A percentile compares a stretch with the other conserved stretches of the same genome.
Evolutionary conservation across 2,113 vertebrate species (phyloP).

Genomic region (Nymphicus hollandicus): DNA sequence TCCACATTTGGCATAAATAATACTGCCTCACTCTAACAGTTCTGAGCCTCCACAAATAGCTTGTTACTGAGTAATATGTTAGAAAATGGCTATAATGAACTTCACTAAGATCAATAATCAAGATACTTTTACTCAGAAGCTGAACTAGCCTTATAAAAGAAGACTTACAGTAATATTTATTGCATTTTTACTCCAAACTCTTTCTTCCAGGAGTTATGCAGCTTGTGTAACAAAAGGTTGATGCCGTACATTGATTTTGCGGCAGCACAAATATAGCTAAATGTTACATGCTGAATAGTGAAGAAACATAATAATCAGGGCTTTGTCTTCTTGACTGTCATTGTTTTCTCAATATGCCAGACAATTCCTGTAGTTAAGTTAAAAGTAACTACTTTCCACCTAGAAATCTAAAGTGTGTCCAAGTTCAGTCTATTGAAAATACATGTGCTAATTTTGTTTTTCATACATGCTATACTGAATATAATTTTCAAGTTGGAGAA

Average conservation of each 20-base stretch:
- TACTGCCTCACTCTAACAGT: background rate
- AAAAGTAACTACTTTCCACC: background rate
- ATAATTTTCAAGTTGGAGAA: conserved; percentile 12
- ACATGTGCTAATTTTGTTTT: conserved; percentile 21
- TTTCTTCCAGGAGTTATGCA: conserved; percentile 31
- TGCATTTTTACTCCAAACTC: conserved; percentile 21
- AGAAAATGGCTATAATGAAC: conserved; percentile 39
- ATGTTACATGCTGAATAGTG: background rate
- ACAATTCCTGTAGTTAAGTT: conserved; percentile 8
- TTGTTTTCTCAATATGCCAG: background rate
- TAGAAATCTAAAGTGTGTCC: background rate
- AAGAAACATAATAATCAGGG: conserved; percentile 9
- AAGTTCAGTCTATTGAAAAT: conserved; percentile 13
- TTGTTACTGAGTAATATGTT: background rate
- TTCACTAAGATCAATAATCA: conserved; percentile 17
- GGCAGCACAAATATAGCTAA: background rate
- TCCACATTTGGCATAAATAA: conserved; percentile 1
- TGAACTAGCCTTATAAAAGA: conserved; percentile 27
- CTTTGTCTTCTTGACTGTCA: conserved; percentile 21
- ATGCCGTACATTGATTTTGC: conserved; percentile 26
- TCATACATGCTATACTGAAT: background rate
- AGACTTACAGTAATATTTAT: conserved; percentile 18
- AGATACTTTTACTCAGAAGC: conserved; percentile 7
- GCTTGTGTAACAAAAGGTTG: conserved; percentile 6
- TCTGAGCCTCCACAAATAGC: background rate